These are phyloP conservation scores for Tethya wilhelma DNA, from an alignment of 37 sponge, comb jelly and placozoan genomes.

Conservation along the genomic window DNA sequence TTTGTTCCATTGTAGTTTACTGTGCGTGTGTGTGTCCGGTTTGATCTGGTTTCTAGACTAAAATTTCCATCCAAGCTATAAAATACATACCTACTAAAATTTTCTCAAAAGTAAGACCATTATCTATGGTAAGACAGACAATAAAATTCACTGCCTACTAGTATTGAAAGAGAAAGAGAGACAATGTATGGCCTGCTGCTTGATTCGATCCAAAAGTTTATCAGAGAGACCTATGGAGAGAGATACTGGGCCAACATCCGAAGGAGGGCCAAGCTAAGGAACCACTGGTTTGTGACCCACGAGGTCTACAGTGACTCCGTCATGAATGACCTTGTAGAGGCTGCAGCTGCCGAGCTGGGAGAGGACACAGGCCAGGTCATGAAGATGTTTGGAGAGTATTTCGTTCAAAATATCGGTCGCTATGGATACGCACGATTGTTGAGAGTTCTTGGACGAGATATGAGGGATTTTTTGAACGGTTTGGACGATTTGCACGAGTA, in stretches of 20 bases:
- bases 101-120: too few species aligned
- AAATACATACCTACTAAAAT: too few species aligned
- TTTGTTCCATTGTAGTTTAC: too few species aligned
- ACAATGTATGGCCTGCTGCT: conserved; percentile 60
- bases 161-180: too few species aligned
- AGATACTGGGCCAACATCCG: conserved; percentile 52
- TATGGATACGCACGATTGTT: conserved; percentile 68
- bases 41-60: too few species aligned
- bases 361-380: conserved; percentile 35
- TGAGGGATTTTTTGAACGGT: conserved; percentile 70
- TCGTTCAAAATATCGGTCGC: conserved; percentile 57
- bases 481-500: conserved; percentile 76
- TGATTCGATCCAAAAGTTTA: conserved; percentile 64
- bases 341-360: conserved; percentile 48
- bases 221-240: conserved; percentile 68
- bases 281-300: conserved; percentile 77
- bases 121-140: neutral
- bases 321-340: conserved; percentile 48
- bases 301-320: conserved; percentile 54
- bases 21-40: too few species aligned
- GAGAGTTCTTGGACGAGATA: conserved; percentile 61
- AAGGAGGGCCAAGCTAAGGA: conserved; percentile 41
- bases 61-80: too few species aligned
- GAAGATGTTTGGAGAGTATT: conserved; percentile 67
- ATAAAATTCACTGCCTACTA: neutral